Conservation (phyloP, 1,140 invertebrate genomes). For the Paracyclopina nana region DNA sequence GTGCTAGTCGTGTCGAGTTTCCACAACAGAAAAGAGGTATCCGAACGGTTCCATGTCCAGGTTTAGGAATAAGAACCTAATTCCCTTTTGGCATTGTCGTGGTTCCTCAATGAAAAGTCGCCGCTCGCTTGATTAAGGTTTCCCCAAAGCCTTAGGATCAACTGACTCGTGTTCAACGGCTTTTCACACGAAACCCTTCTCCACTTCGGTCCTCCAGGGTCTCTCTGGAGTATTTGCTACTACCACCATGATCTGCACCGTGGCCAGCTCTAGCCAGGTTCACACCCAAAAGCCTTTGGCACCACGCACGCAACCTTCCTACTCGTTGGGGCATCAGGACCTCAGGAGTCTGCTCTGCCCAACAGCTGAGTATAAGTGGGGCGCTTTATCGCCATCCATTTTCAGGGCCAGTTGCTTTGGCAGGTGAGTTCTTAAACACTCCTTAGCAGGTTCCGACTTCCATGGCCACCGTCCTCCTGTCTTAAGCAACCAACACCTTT, state of each 20-base stretch:
- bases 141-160: conserved; percentile 38
- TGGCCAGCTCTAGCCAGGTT: conserved; percentile 52
- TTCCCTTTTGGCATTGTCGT: conserved; percentile 36
- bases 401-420: conserved; percentile 71
- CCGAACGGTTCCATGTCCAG: conserved; percentile 45
- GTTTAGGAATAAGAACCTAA: conserved; percentile 50
- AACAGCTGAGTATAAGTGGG: conserved; percentile 27
- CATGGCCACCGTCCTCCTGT: conserved; percentile 76
- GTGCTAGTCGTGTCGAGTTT: conserved; percentile 44
- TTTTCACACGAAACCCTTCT: conserved; percentile 72
- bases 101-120: neutral
- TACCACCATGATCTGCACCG: conserved; percentile 67
- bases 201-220: conserved; percentile 64
- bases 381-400: conserved; percentile 68
- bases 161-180: conserved; percentile 70
- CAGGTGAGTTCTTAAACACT: conserved; percentile 76
- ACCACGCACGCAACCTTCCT: conserved; percentile 9
- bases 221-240: conserved; percentile 65
- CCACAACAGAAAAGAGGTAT: conserved; percentile 36
- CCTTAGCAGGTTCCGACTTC: conserved; percentile 72
- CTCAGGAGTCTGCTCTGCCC: conserved; percentile 5
- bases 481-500: conserved; percentile 63
- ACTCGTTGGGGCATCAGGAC: conserved; percentile 8
- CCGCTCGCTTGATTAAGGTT: conserved; percentile 19
- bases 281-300: conserved; percentile 31